Evolutionary conservation across 2,113 vertebrate species (phyloP).

Genomic region (Micromys minutus): DNA sequence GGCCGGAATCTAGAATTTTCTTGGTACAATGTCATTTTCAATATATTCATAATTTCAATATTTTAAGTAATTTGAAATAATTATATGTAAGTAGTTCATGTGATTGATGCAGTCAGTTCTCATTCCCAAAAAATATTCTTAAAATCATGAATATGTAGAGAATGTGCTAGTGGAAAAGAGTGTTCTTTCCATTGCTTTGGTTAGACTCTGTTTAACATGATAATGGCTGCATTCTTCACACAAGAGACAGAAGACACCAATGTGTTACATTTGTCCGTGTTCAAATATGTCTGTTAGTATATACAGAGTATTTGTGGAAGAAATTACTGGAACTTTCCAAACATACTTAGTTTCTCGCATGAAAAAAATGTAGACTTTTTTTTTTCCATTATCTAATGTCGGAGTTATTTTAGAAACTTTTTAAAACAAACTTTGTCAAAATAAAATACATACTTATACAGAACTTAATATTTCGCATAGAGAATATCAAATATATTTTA

Average conservation of each 20-base stretch:
- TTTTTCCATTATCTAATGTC: conserved; percentile 83
- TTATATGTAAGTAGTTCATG: conserved; percentile 61
- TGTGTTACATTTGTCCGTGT: conserved; percentile 85
- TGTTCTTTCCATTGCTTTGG: conserved; percentile 70
- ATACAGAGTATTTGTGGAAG: conserved; percentile 90
- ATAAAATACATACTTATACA: conserved; percentile 85
- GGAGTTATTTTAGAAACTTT: conserved; percentile 82
- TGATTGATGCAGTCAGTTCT: conserved; percentile 61
- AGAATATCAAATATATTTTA: conserved; percentile 86
- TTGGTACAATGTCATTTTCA: conserved; percentile 71
- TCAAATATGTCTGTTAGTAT: conserved; percentile 91
- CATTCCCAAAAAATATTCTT: conserved; percentile 52
- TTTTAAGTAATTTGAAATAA: conserved; percentile 61
- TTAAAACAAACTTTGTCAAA: conserved; percentile 86
- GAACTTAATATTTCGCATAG: conserved; percentile 88
- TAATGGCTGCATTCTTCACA: conserved; percentile 77
- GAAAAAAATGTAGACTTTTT: conserved; percentile 83
- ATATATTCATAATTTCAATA: conserved; percentile 63
- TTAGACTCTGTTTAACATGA: conserved; percentile 72
- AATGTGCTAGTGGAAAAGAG: neutral
- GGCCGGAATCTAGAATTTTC: conserved; percentile 67
- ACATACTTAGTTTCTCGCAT: conserved; percentile 86
- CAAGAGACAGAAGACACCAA: conserved; percentile 80
- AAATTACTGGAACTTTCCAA: conserved; percentile 90
- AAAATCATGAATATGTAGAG: conserved; percentile 63